Percentiles rank a stretch among this genome's conserved stretches.
phyloP scores from a whole-genome alignment of 2,797 vertebrate species.

The Ctenochaetus hawaiiensis region DNA sequence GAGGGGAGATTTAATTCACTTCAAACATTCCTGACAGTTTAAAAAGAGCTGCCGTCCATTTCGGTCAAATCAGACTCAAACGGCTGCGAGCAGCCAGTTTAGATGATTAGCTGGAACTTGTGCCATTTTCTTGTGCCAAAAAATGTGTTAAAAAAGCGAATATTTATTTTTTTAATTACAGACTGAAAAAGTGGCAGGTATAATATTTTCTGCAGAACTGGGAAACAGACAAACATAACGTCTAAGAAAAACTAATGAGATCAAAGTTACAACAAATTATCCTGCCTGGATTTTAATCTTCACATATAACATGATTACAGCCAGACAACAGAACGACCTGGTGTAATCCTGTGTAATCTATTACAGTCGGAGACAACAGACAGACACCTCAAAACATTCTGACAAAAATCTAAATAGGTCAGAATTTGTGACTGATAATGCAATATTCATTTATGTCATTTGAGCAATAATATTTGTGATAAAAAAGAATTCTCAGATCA shows the following conservation, averaged over 20 bases:
- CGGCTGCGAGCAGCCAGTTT: not conserved
- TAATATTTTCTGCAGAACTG: not conserved
- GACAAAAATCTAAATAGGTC: not conserved
- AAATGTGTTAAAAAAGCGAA: too few species aligned
- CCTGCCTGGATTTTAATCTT: not conserved
- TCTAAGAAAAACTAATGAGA: conserved; percentile 6
- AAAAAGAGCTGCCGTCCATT: not conserved
- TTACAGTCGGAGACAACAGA: not conserved
- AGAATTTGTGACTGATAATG: not conserved
- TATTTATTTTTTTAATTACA: not conserved
- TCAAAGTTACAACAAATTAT: not conserved
- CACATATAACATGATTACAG: too few species aligned
- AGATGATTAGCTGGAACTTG: not conserved
- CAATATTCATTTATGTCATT: too few species aligned
- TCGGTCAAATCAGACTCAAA: not conserved
- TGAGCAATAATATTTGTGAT: too few species aligned
- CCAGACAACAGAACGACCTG: not conserved
- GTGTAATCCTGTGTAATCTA: too few species aligned
- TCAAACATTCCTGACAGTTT: not conserved
- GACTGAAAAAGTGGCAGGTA: not conserved
- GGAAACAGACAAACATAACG: not conserved
- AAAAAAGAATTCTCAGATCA: not conserved
- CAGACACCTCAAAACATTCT: not conserved
- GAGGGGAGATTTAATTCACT: not conserved
- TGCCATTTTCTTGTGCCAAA: not conserved